A percentile compares a stretch with the other conserved stretches of the same genome.
These are phyloP conservation scores for Argyrosomus regius DNA, from an alignment of 2,797 vertebrate genomes.

Conservation along the genomic window DNA sequence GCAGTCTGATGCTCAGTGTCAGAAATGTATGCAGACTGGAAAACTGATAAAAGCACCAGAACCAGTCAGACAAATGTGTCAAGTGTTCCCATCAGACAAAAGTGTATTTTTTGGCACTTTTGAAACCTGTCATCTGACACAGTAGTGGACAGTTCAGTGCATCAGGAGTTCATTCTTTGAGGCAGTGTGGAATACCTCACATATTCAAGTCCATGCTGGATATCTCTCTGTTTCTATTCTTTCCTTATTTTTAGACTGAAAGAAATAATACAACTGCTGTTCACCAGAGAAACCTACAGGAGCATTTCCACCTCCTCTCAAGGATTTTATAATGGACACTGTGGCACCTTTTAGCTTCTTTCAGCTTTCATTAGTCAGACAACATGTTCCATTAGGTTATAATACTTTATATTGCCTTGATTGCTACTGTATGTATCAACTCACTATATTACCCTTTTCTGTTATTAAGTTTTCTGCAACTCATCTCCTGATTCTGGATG, in stretches of 20 bases:
- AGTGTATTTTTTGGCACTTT: neutral
- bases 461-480: neutral
- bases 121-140: too few species aligned
- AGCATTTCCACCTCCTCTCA: neutral
- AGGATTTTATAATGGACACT: neutral
- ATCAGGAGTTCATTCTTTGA: neutral
- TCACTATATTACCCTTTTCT: too few species aligned
- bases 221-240: neutral
- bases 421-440: neutral
- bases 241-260: neutral
- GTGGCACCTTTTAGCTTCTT: neutral
- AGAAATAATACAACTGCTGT: neutral
- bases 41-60: neutral
- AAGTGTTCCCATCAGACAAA: neutral
- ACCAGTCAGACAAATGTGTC: neutral
- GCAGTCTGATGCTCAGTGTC: conserved; percentile 29
- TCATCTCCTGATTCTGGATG: neutral
- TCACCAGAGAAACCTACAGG: neutral
- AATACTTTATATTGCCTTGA: too few species aligned
- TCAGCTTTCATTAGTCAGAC: neutral
- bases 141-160: neutral
- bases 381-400: too few species aligned
- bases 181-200: neutral
- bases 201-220: neutral
- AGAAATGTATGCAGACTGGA: neutral